Base-by-base conservation (phyloP, 2,113 vertebrate genomes). In the Orientallactaga bullata region DNA sequence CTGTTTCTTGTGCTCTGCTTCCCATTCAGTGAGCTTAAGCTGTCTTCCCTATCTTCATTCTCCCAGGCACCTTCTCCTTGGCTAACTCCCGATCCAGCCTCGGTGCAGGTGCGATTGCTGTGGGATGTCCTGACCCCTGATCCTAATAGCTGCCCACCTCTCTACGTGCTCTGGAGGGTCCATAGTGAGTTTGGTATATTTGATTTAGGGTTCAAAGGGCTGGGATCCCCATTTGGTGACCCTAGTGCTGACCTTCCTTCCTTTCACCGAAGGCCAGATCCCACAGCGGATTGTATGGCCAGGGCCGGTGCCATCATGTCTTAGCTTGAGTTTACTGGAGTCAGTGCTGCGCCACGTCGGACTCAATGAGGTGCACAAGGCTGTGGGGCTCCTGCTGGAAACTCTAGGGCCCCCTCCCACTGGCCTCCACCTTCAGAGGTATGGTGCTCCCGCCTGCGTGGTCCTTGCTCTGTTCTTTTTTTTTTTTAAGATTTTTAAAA, bases 351-450 rank as follows among this genome's bases (percentile, higher is more conserved):
- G 98, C 74, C 98, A 98, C 20, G 98, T 99, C 0, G 99, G 99
- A 91, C 98, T 99, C 97, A 99, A 98, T 16, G 99, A 99, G 97
- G 98, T 99, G 26, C 99, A 99, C 97, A 99, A 99, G 84, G 99
- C 99, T 9, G 97, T 99, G 74, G 97, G 98, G 0, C 98, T 99
- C 86, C 98, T 99, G 93, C 97, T 99, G 96, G 99, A 99, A 9
- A 98, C 98, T 0, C 94, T 98, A n/a, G 98, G 95, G 0, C 90
- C 98, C 0, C 97, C 97, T 0, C 90, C 97, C 55, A 58, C 68
- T 11, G 96, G 96, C 84, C 94, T 97, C 77, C 96, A 96, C 76
- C 88, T 97, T 6, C 98, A 97, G 81, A 98, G 98, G 98, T 98
- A 96, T 7, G 76, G 2, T 8, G 10, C 12, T n/a, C 2, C 20